phyloP scores from a whole-genome alignment of 2,797 vertebrate species.

The Anableps anableps region DNA sequence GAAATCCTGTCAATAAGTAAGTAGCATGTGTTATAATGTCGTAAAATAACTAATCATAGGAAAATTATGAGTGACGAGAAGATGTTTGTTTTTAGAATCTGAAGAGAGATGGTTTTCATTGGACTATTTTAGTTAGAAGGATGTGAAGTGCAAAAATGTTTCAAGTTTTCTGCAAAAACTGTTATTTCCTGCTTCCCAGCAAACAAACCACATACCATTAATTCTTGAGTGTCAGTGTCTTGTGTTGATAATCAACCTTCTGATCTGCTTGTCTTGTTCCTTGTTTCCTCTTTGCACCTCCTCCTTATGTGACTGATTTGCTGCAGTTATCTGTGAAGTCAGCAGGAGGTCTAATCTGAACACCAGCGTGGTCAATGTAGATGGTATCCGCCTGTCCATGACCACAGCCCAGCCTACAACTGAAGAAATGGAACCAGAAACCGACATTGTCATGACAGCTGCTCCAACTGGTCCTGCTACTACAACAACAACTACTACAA shows the following conservation, averaged over 20 bases:
- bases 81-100: not conserved
- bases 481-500: not conserved
- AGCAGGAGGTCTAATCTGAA: not conserved
- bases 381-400: not conserved
- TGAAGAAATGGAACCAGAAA: too few species aligned
- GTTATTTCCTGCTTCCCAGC: not conserved
- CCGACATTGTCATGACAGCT: not conserved
- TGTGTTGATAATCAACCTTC: not conserved
- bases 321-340: slow-evolving; percentile 43
- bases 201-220: not conserved
- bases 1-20: slow-evolving; percentile 43
- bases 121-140: not conserved
- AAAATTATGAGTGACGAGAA: too few species aligned
- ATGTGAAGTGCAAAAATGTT: not conserved
- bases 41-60: not conserved
- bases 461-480: not conserved
- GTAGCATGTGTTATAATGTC: not conserved
- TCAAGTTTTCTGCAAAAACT: not conserved
- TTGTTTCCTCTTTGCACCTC: not conserved
- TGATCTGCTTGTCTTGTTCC: not conserved
- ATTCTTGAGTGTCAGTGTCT: not conserved
- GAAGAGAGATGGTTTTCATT: not conserved
- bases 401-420: not conserved
- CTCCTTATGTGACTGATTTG: not conserved
- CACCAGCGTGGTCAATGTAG: not conserved